Conservation (phyloP, 1,140 invertebrate genomes). For the Uloborus diversus region DNA sequence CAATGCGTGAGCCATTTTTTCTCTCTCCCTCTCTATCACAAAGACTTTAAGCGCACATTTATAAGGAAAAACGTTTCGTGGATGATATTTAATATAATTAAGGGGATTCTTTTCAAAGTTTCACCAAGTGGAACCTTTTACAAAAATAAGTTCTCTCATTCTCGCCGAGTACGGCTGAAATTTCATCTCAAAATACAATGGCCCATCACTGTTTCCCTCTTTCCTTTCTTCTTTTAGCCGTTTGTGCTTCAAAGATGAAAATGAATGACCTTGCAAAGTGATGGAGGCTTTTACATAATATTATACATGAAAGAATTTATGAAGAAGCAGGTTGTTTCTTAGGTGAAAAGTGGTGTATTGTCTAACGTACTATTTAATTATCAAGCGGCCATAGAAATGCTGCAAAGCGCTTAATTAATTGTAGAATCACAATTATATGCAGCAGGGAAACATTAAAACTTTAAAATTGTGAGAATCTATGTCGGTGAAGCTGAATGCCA, state of each 20-base stretch:
- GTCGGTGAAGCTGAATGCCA: too few relatives aligned
- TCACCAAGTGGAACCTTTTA: neutral
- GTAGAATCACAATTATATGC: too few relatives aligned
- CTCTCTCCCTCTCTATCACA: neutral
- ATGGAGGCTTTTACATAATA: neutral
- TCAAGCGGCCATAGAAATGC: too few relatives aligned
- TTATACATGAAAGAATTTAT: neutral
- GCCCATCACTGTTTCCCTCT: neutral
- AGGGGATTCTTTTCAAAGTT: neutral
- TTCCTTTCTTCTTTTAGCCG: neutral
- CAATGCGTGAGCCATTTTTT: too few relatives aligned
- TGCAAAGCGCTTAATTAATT: too few relatives aligned
- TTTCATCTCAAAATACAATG: constrained; percentile 3
- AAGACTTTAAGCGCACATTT: neutral
- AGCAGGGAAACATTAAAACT: too few relatives aligned
- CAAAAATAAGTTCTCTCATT: neutral
- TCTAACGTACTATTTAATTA: too few relatives aligned
- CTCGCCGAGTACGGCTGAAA: neutral
- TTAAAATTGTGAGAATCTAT: too few relatives aligned
- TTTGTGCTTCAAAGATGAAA: constrained; percentile 3
- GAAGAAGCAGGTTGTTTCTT: neutral
- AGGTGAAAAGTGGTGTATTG: too few relatives aligned
- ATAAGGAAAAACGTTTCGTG: constrained; percentile 6
- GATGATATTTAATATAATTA: constrained; percentile 15
- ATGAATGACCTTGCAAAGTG: constrained; percentile 16